These are phyloP conservation scores for Motacilla tschutschensis DNA, from an alignment of 2,113 vertebrate species.

Conservation along the genomic window DNA sequence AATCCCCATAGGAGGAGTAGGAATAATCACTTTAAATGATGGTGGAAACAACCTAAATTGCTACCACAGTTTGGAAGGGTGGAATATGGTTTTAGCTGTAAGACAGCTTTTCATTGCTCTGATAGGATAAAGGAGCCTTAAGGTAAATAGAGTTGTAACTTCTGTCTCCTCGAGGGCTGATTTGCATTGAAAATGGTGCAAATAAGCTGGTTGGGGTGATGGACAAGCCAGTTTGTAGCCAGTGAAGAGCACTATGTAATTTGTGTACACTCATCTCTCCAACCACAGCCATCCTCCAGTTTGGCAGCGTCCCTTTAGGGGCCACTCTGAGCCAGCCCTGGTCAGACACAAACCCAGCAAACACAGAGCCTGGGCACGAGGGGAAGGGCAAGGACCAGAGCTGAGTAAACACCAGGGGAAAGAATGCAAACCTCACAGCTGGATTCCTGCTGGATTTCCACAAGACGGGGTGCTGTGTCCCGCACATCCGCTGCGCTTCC, in stretches of 20 bases:
- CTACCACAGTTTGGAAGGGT: background rate
- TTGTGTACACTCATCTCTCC: background rate
- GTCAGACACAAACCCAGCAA: conserved; percentile 16
- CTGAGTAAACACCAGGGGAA: background rate
- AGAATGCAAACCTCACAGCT: background rate
- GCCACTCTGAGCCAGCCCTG: background rate
- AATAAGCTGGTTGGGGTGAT: background rate
- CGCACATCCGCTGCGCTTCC: background rate
- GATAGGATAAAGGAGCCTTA: background rate
- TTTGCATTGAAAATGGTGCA: conserved; percentile 7
- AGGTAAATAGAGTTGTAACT: background rate
- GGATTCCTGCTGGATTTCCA: background rate
- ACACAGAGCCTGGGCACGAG: background rate
- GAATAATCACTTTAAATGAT: background rate
- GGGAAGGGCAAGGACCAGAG: background rate
- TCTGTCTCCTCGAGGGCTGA: background rate
- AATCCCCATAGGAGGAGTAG: background rate
- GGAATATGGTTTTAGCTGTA: background rate
- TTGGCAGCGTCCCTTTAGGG: background rate
- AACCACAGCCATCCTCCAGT: conserved; percentile 20
- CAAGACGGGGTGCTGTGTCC: background rate
- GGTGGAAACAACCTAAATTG: background rate
- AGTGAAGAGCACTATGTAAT: background rate
- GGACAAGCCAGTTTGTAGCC: background rate
- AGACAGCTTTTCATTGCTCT: background rate